Evolutionary conservation across 2,113 vertebrate genomes (phyloP).

Genomic region (Platysternon megacephalum): DNA sequence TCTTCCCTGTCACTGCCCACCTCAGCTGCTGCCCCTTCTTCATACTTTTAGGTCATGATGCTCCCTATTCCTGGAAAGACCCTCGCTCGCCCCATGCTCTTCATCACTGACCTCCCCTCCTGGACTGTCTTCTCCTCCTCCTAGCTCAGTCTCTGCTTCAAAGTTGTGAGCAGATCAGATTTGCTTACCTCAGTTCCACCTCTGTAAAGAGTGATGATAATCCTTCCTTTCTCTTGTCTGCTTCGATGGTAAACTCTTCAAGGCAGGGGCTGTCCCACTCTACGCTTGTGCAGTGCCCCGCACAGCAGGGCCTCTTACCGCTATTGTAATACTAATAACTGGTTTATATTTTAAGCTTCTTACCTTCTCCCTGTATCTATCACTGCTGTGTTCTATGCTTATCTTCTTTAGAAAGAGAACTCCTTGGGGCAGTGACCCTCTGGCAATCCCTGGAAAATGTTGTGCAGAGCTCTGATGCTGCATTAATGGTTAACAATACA

Average conservation of each 20-base stretch:
- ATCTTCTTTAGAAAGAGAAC: background rate
- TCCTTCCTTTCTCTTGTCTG: background rate
- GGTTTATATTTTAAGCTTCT: background rate
- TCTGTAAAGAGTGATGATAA: background rate
- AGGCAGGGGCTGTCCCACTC: too few species aligned
- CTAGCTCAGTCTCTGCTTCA: background rate
- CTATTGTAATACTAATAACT: background rate
- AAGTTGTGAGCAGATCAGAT: background rate
- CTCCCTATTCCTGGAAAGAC: background rate
- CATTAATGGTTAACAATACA: background rate
- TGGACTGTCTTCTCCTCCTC: background rate
- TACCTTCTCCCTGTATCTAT: background rate
- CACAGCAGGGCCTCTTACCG: background rate
- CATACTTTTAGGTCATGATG: background rate
- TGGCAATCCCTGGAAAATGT: background rate
- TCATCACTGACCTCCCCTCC: background rate
- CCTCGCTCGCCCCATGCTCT: background rate
- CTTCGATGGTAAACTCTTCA: background rate
- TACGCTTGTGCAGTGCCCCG: background rate
- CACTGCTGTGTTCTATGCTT: background rate
- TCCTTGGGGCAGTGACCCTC: background rate
- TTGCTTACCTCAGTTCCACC: background rate
- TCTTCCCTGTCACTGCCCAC: background rate
- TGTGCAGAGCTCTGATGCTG: background rate
- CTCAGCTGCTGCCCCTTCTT: background rate